Conservation (phyloP, 1,140 invertebrate genomes). For the Rhopalosiphum maidis region DNA sequence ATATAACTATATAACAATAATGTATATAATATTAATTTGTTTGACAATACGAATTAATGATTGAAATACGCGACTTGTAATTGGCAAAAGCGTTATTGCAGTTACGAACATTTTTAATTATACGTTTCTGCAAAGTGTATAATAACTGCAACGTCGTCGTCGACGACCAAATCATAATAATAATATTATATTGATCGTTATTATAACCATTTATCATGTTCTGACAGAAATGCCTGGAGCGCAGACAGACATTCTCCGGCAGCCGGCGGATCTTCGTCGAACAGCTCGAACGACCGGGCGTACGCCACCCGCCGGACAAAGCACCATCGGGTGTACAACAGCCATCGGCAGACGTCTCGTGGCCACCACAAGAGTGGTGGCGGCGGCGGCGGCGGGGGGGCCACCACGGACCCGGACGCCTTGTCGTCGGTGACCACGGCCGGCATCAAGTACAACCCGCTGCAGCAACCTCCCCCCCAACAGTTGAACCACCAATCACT, state of each 20-base stretch:
- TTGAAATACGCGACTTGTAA: not conserved
- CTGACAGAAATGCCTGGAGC: slow-evolving; percentile 38
- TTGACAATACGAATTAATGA: not conserved
- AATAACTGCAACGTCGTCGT: not conserved
- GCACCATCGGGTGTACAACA: slow-evolving; percentile 42
- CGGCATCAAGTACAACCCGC: not conserved
- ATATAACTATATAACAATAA: no score
- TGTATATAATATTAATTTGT: no score
- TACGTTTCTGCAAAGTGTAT: not conserved
- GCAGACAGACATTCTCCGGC: slow-evolving; percentile 18
- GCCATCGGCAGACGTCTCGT: not conserved
- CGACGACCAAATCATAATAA: not conserved
- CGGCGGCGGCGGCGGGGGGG: not conserved
- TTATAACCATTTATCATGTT: not conserved
- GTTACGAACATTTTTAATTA: not conserved
- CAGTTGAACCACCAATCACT: slow-evolving; percentile 9
- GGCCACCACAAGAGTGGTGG: slow-evolving; percentile 5
- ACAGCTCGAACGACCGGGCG: slow-evolving; percentile 43
- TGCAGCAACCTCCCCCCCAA: not conserved
- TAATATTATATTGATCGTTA: not conserved
- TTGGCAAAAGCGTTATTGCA: not conserved
- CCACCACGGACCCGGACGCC: slow-evolving; percentile 37
- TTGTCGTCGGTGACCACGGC: slow-evolving; percentile 37
- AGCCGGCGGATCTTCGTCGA: slow-evolving; percentile 50
- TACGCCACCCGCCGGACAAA: slow-evolving; percentile 15